A percentile compares a stretch with the other conserved stretches of the same genome.
Evolutionary conservation across 1,140 invertebrate species (phyloP).

Genomic region (Drosophila lacertosa): DNA sequence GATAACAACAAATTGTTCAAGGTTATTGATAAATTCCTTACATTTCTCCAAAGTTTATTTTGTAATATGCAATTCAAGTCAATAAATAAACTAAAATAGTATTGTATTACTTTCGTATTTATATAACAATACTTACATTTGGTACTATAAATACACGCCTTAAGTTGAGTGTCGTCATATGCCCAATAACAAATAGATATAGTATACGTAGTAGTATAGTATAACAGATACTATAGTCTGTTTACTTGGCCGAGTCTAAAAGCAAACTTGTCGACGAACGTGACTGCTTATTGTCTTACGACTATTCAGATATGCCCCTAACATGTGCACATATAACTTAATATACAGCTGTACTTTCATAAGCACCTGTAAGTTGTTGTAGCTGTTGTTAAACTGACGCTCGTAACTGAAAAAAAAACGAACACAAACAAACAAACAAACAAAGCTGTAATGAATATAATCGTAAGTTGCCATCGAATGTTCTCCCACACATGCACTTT

Average conservation of each 20-base stretch:
- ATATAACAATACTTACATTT: too few relatives aligned
- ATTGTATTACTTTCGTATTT: too few relatives aligned
- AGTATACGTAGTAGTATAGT: background rate
- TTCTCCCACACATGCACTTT: conserved; percentile 15
- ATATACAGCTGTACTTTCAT: conserved; percentile 23
- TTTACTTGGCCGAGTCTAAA: conserved; percentile 5
- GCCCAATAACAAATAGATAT: background rate
- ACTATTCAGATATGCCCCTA: background rate
- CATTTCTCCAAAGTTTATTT: too few relatives aligned
- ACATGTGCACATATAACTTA: background rate
- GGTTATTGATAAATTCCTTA: too few relatives aligned
- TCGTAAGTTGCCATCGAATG: conserved; percentile 15
- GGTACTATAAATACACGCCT: too few relatives aligned
- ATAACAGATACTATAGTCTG: too few relatives aligned
- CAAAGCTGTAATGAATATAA: conserved; percentile 33
- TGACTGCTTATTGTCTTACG: conserved; percentile 5
- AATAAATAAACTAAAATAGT: too few relatives aligned
- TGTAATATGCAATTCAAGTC: too few relatives aligned
- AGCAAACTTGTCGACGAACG: conserved; percentile 9
- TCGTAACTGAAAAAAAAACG: conserved; percentile 6
- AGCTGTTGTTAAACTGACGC: conserved; percentile 1
- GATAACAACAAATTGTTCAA: too few relatives aligned
- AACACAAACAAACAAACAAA: too few relatives aligned
- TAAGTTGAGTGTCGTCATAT: background rate
- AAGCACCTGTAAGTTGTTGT: conserved; percentile 21